phyloP scores from a whole-genome alignment of 2,797 vertebrate genomes.

The Gadopsis bispinosus region DNA sequence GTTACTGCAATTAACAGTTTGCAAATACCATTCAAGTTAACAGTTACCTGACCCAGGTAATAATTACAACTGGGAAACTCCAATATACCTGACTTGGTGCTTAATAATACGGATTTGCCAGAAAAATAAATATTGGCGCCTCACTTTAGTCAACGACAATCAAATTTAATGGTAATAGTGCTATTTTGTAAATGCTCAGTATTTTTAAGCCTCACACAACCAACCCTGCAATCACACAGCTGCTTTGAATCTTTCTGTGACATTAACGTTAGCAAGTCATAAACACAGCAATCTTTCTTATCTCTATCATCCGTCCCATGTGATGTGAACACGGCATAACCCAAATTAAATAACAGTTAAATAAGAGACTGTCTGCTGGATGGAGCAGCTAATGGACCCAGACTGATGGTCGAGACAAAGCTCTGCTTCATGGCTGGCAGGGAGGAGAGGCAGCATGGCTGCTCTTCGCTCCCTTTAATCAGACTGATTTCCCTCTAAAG shows the following conservation, averaged over 20 bases:
- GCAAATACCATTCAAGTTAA: background rate
- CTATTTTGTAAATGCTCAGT: background rate
- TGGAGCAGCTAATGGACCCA: conserved; percentile 42
- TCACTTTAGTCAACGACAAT: background rate
- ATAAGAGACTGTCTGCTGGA: conserved; percentile 38
- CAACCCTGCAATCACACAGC: no score
- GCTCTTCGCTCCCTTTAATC: conserved; percentile 55
- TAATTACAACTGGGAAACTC: background rate
- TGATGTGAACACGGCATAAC: no score
- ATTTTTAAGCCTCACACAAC: no score
- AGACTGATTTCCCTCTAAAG: conserved; percentile 43
- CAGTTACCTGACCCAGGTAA: background rate
- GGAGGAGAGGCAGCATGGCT: conserved; percentile 25
- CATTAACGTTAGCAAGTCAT: no score
- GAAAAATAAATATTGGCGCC: background rate
- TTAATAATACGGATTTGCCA: background rate
- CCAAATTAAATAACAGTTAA: conserved; percentile 19
- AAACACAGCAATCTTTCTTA: no score
- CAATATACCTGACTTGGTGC: background rate
- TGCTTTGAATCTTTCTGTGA: no score
- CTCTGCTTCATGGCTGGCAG: conserved; percentile 29
- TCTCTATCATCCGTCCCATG: no score
- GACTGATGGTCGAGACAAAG: conserved; percentile 45
- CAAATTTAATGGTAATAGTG: background rate
- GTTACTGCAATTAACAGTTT: background rate